Conservation (phyloP, 1,140 invertebrate genomes). For the Drosophila novamexicana region DNA sequence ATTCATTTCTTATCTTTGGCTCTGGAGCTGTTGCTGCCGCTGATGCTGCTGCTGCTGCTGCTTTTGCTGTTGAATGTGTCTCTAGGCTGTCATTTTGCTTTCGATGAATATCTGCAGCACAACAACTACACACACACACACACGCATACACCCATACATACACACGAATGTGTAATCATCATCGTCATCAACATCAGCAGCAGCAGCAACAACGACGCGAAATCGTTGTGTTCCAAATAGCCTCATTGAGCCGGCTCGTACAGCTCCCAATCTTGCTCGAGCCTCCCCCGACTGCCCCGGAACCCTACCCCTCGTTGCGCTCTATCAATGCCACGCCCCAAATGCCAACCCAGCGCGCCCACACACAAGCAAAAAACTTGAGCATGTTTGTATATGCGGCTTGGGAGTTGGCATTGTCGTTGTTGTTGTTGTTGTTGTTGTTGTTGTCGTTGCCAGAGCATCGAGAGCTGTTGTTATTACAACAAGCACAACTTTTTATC, state of each 20-base stretch:
- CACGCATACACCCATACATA: conserved; percentile 13
- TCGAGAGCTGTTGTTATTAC: conserved; percentile 75
- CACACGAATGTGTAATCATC: conserved; percentile 76
- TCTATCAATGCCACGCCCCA: conserved; percentile 33
- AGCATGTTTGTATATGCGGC: conserved; percentile 53
- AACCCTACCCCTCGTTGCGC: conserved; percentile 3
- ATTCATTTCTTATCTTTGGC: conserved; percentile 78
- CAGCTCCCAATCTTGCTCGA: conserved; percentile 1
- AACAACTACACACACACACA: conserved; percentile 20
- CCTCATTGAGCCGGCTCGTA: conserved; percentile 63
- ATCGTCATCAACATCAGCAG: conserved; percentile 66
- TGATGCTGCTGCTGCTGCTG: background rate
- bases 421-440: conserved; percentile 4
- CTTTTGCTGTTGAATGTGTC: conserved; percentile 76
- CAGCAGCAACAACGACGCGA: conserved; percentile 61
- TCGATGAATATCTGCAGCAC: conserved; percentile 78
- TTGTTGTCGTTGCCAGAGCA: conserved; percentile 41
- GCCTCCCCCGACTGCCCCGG: background rate
- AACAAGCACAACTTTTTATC: conserved; percentile 80
- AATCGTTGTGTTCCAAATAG: conserved; percentile 79
- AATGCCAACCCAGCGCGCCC: background rate
- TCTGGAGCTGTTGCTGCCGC: conserved; percentile 33
- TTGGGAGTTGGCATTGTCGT: conserved; percentile 43
- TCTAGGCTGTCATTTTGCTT: conserved; percentile 84
- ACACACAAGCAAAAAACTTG: conserved; percentile 38